Evolutionary conservation across 2,797 vertebrate species (phyloP), one percentile per base, ranked within the genome.

Genomic region (Sebastes steindachneri): DNA sequence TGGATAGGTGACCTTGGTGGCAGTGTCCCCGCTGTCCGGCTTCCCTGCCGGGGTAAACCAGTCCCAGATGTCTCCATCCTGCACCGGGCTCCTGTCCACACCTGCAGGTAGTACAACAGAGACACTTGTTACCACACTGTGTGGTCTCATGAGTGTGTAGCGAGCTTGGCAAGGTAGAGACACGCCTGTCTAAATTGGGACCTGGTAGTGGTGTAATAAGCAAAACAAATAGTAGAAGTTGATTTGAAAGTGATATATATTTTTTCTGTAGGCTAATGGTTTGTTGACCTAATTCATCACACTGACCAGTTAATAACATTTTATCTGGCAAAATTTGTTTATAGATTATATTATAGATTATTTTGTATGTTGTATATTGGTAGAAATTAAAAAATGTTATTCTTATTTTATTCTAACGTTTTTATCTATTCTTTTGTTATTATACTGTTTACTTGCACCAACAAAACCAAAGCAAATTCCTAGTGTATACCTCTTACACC

Each of bases 1-100:
- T 45, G 98, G 98, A 80, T 96, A 94, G 59, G 95, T 96, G 93
- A 97, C 86, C 75, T 98, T 93, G n/a, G 95, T 91, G 3, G 82
- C 75, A 5, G 93, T 75, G 63, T 85, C 91, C 83, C 82, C 86
- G 60, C 83, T 73, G 73, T 86, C 84, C 51, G 88, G 91, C 86
- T 57, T 72, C 72, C 93, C 90, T 71, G 86, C 68, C 9, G 90
- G 88, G 77, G 71, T 41, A 54, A 94, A 88, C 95, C 95, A 96
- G 85, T 85, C 94, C 95, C 94, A 95, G 67, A 89, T 84, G 69
- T 82, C 84, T 14, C 82, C 89, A 92, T 90, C 92, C 66, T 92
- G 88, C 83, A 86, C 91, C 6, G 91, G 84, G 75, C 89, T 85
- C 89, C 95, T 94, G 86, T 57, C 76, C 82, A 80, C 92, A 92